Conservation (phyloP, 2,113 vertebrate genomes). For the Halcyon malimbica region DNA sequence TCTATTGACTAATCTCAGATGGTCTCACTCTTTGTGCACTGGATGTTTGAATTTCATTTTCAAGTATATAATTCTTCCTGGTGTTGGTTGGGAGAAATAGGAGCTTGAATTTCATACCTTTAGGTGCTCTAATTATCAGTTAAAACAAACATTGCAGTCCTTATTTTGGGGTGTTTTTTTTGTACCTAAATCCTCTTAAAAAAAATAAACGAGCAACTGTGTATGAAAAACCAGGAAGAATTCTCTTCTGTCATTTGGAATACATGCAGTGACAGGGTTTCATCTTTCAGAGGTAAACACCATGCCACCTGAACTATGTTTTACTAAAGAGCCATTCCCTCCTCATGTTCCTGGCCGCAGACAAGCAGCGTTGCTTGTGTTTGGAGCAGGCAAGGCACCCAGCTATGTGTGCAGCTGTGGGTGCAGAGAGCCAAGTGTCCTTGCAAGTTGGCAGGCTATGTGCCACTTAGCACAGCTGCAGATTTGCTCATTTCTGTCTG, state of each 20-base stretch:
- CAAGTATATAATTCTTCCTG: neutral
- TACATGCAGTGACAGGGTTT: neutral
- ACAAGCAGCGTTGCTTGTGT: neutral
- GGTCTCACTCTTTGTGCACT: neutral
- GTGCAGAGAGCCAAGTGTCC: neutral
- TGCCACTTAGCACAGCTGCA: neutral
- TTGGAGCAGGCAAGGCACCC: neutral
- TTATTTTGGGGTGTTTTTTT: neutral
- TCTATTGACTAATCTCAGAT: neutral
- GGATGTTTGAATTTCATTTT: neutral
- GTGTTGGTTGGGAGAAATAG: neutral
- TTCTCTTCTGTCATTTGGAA: neutral
- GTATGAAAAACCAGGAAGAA: neutral
- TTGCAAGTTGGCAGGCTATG: neutral
- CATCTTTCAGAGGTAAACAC: neutral
- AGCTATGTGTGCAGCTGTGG: neutral
- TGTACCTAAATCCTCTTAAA: neutral
- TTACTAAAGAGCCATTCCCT: neutral
- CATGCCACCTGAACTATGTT: neutral
- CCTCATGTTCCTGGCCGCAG: neutral
- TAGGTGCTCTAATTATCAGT: neutral
- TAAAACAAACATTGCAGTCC: neutral
- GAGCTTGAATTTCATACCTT: neutral
- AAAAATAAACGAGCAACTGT: neutral
- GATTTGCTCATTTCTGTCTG: neutral